These are phyloP conservation scores for Halesus radiatus DNA, from an alignment of 1,140 invertebrate genomes.

Conservation along the genomic window DNA sequence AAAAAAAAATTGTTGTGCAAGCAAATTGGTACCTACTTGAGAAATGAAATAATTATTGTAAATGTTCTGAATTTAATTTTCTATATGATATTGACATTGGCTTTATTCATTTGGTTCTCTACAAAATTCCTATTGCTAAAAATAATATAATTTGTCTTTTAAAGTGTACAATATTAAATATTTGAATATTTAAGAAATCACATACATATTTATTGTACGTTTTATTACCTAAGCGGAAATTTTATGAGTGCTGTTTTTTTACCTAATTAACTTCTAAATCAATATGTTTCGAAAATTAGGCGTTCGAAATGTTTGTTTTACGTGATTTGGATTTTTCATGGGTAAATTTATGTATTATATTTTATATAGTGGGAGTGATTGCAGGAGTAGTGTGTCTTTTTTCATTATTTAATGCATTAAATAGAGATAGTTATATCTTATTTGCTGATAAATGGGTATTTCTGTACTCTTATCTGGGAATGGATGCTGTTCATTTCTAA, in stretches of 20 bases:
- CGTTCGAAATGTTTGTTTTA: slow-evolving; percentile 69
- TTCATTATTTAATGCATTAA: no score
- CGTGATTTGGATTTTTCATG: slow-evolving; percentile 69
- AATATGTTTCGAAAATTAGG: slow-evolving; percentile 70
- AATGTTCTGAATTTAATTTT: slow-evolving; percentile 19
- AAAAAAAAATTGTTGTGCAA: no score
- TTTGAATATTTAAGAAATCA: no score
- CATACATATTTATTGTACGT: neutral
- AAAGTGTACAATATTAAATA: neutral
- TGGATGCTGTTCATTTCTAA: no score
- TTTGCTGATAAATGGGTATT: no score
- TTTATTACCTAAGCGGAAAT: neutral
- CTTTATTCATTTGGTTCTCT: slow-evolving; percentile 21
- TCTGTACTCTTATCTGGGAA: no score
- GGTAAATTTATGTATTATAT: slow-evolving; percentile 55
- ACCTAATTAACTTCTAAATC: slow-evolving; percentile 16
- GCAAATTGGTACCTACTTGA: neutral
- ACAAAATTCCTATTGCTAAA: slow-evolving; percentile 29
- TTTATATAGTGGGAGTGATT: no score
- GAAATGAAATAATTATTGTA: neutral
- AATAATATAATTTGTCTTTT: slow-evolving; percentile 26
- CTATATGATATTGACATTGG: neutral
- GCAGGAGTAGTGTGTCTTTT: neutral
- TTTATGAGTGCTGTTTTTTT: neutral
- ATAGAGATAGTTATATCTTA: no score